Percentiles rank a stretch among this genome's conserved stretches.
Conservation (phyloP, 2,797 vertebrate species). For the Leucoraja ocellata region DNA sequence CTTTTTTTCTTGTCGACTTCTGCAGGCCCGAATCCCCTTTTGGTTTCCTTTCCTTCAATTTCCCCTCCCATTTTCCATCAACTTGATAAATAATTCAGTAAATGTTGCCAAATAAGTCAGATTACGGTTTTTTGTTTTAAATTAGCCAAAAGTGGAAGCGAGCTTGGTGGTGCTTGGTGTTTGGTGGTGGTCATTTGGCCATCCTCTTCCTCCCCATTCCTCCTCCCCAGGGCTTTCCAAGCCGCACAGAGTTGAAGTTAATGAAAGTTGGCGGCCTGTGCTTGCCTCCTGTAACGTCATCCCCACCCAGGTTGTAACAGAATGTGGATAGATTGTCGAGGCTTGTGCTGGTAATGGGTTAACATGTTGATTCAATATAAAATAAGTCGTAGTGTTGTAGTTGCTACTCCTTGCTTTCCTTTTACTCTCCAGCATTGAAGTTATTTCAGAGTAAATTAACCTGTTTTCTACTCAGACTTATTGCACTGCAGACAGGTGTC, state of each 20-base stretch:
- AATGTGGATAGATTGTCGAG: not conserved
- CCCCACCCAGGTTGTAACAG: slow-evolving; percentile 8
- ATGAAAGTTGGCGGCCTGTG: slow-evolving; percentile 2
- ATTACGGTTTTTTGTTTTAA: not conserved
- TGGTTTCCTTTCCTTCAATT: not conserved
- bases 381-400: not conserved
- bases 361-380: not conserved
- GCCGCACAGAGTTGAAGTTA: not conserved
- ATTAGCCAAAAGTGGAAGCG: not conserved
- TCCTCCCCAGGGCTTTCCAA: not conserved
- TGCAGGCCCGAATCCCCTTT: slow-evolving; percentile 20
- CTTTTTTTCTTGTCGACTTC: not conserved
- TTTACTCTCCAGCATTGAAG: not conserved
- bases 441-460: not conserved
- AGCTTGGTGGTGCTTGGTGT: not conserved
- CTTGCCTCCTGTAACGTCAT: slow-evolving; percentile 12
- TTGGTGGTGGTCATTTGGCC: not conserved
- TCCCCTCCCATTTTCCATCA: not conserved
- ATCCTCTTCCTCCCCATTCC: not conserved
- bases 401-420: not conserved
- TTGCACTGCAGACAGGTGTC: not conserved
- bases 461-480: too few species aligned
- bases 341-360: not conserved
- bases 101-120: not conserved
- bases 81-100: not conserved